A percentile compares a stretch with the other conserved stretches of the same genome.
These are phyloP conservation scores for Campylomormyrus tamandua DNA, from an alignment of 2,113 vertebrate genomes.

Conservation along the genomic window DNA sequence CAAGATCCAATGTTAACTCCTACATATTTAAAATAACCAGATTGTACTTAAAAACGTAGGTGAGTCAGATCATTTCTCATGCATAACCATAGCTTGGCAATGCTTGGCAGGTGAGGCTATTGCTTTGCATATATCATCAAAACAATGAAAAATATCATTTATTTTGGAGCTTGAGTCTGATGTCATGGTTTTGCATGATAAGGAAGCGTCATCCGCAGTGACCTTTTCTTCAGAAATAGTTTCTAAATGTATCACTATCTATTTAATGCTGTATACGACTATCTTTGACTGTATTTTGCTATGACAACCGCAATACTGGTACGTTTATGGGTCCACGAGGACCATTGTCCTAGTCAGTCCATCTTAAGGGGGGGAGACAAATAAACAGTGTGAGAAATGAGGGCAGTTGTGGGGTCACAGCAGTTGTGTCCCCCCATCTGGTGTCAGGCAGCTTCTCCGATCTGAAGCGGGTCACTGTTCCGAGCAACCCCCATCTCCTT, in stretches of 20 bases:
- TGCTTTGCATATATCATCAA: conserved; percentile 10
- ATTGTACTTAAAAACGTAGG: not conserved
- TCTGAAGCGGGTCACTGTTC: not conserved
- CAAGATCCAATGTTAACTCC: not conserved
- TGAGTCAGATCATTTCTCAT: not conserved
- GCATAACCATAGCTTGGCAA: not conserved
- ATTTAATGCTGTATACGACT: not conserved
- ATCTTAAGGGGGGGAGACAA: not conserved
- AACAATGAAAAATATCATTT: conserved; percentile 8
- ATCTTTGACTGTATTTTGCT: not conserved
- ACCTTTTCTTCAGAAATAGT: not conserved
- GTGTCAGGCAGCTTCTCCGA: not conserved
- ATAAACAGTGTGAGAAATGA: not conserved
- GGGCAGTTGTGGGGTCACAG: not conserved
- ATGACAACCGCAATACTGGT: not conserved
- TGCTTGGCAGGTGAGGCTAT: not conserved
- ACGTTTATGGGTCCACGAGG: not conserved
- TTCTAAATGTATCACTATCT: not conserved
- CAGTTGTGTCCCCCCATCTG: not conserved
- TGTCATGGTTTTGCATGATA: not conserved
- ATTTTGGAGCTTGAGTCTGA: not conserved
- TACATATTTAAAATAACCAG: not conserved
- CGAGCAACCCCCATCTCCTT: not conserved
- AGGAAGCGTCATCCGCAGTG: not conserved
- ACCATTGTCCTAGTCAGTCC: not conserved